Conservation (phyloP, 2,888 invertebrate genomes). For the Acronicta psi region DNA sequence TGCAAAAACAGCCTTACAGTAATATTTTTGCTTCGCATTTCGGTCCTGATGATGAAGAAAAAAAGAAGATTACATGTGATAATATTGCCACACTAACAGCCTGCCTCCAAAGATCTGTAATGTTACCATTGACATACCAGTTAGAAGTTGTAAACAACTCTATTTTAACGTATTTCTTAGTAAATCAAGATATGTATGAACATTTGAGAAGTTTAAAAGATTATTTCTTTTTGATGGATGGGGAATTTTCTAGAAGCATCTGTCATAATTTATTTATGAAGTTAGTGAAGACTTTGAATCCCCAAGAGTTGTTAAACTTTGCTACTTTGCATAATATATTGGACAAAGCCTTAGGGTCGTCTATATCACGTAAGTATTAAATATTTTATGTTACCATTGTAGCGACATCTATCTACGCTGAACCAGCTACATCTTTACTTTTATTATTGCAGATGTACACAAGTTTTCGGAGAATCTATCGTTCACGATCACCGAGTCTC, state of each 20-base stretch:
- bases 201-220: slow-evolving; percentile 93
- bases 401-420: too few species aligned
- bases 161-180: slow-evolving; percentile 91
- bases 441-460: slow-evolving; percentile 79
- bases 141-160: slow-evolving; percentile 92
- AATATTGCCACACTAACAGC: slow-evolving; percentile 87
- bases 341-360: slow-evolving; percentile 91
- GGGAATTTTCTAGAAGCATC: slow-evolving; percentile 93
- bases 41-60: slow-evolving; percentile 65
- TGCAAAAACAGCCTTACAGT: slow-evolving; percentile 78
- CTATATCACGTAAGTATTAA: slow-evolving; percentile 89
- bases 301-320: slow-evolving; percentile 91
- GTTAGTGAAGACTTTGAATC: slow-evolving; percentile 90
- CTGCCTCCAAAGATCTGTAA: slow-evolving; percentile 91
- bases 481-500: slow-evolving; percentile 90
- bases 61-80: slow-evolving; percentile 72
- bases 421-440: too few species aligned
- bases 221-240: slow-evolving; percentile 94
- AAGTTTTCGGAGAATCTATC: slow-evolving; percentile 90
- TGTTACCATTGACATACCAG: slow-evolving; percentile 91
- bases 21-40: slow-evolving; percentile 79
- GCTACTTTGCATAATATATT: slow-evolving; percentile 91
- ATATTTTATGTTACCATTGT: too few species aligned
- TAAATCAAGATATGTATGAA: slow-evolving; percentile 91
- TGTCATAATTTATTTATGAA: slow-evolving; percentile 92